Base-by-base conservation (phyloP, 2,113 vertebrate genomes). In the Lagopus muta region DNA sequence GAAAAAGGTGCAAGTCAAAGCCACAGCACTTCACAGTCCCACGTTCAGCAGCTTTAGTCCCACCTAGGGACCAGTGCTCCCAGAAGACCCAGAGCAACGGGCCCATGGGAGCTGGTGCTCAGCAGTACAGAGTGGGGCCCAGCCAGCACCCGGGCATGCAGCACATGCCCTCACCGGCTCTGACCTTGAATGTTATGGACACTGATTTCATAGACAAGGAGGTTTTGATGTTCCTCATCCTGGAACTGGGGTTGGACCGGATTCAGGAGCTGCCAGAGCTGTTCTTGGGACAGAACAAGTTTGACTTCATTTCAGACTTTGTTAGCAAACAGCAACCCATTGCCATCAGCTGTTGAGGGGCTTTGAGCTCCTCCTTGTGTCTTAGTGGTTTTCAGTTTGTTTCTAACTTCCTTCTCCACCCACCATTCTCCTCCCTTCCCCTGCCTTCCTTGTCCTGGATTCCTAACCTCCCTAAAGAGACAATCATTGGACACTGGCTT, bases 291-390 rank as follows among this genome's bases (percentile, higher is more conserved):
- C 99, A 99, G 97, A 99, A 99, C 61, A 99, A 99, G 97, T 99
- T 99, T 85, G 99, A 99, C 97, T 99, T 99, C 95, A 98, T 99
- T 95, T 98, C 99, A 62, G 99, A 99, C 98, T 99, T 99, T 97
- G 99, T 99, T 84, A 98, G 97, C 96, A 99, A 99, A 98, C 99
- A 99, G 94, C 99, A 99, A 80, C 98, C 99, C 36, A 99, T 99
- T 94, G 98, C 99, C 6, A 98, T 99, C 78, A 99, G 99, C 85
- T 99, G 99, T 95, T 99, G 98, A 99, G 95, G 81, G 58, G 79
- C 57, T 86, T 84, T 34, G 30, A 77, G 85, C 89, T 82, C 86
- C 67, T 78, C 79, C 92, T 93, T 48, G 79, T 71, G 91, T 88
- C 69, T 61, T 24, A 77, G 61, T 87, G 90, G 87, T 43, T 92